A percentile compares a stretch with the other conserved stretches of the same genome.
Conservation (phyloP, 2,113 vertebrate species). For the Camelus dromedarius region DNA sequence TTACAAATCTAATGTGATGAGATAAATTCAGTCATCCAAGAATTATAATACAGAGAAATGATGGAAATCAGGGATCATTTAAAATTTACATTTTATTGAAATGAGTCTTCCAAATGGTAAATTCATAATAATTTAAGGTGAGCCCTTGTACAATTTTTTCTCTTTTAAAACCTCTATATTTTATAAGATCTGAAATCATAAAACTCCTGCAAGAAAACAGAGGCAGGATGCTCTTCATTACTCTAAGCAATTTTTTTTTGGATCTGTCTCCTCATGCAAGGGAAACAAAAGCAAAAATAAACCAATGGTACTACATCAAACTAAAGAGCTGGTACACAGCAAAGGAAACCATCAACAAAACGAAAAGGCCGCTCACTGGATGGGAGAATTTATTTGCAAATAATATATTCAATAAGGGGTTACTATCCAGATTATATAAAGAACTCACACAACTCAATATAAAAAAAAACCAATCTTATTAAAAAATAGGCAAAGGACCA, state of each 20-base stretch:
- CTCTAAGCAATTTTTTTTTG: neutral
- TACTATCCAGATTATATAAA: neutral
- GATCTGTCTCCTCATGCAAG: neutral
- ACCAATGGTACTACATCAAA: neutral
- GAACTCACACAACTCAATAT: neutral
- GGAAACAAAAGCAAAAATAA: neutral
- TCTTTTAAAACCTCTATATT: neutral
- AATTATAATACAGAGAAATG: conserved; percentile 3
- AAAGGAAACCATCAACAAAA: neutral
- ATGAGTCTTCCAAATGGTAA: neutral
- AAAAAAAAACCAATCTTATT: neutral
- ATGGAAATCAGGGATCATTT: neutral
- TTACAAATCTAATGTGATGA: neutral
- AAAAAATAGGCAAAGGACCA: neutral
- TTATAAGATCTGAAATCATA: neutral
- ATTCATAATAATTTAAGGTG: neutral
- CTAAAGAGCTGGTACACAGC: neutral
- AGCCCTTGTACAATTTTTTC: neutral
- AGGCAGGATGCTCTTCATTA: neutral
- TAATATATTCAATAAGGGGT: neutral
- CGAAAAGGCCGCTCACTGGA: neutral
- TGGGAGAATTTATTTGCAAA: neutral
- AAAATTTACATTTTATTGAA: neutral
- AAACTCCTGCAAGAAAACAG: neutral
- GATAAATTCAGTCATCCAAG: neutral